Conservation (phyloP, 2,888 invertebrate species). For the Macrosoma leucophasiata region DNA sequence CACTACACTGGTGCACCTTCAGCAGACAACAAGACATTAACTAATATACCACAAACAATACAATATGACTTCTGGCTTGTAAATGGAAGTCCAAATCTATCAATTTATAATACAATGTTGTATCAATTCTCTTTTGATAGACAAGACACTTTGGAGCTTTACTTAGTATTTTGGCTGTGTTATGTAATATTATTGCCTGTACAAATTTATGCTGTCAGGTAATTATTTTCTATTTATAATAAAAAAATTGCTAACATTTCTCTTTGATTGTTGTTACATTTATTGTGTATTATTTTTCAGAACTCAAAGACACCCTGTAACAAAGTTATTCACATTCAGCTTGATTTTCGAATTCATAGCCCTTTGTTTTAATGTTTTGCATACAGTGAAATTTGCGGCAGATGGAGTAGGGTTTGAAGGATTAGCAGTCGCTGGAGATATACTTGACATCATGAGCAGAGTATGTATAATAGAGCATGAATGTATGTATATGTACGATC, state of each 20-base stretch:
- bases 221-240: conserved; percentile 19
- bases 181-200: conserved; percentile 91
- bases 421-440: conserved; percentile 91
- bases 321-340: conserved; percentile 91
- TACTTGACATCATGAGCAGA: conserved; percentile 93
- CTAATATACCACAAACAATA: conserved; percentile 51
- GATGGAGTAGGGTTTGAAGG: conserved; percentile 92
- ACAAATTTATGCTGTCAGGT: conserved; percentile 91
- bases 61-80: conserved; percentile 96
- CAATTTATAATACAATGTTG: conserved; percentile 89
- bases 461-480: conserved; percentile 79
- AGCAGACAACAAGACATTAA: conserved; percentile 48
- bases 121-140: conserved; percentile 98
- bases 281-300: conserved; percentile 44
- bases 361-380: conserved; percentile 89
- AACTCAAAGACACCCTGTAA: conserved; percentile 93
- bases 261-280: no score
- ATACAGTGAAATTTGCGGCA: conserved; percentile 91
- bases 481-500: background rate
- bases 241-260: no score
- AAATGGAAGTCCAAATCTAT: conserved; percentile 94
- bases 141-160: conserved; percentile 93
- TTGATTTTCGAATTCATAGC: conserved; percentile 90
- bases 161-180: conserved; percentile 89
- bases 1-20: conserved; percentile 73